These are phyloP conservation scores for Cuculus canorus DNA, from an alignment of 2,797 vertebrate genomes.

Conservation along the genomic window DNA sequence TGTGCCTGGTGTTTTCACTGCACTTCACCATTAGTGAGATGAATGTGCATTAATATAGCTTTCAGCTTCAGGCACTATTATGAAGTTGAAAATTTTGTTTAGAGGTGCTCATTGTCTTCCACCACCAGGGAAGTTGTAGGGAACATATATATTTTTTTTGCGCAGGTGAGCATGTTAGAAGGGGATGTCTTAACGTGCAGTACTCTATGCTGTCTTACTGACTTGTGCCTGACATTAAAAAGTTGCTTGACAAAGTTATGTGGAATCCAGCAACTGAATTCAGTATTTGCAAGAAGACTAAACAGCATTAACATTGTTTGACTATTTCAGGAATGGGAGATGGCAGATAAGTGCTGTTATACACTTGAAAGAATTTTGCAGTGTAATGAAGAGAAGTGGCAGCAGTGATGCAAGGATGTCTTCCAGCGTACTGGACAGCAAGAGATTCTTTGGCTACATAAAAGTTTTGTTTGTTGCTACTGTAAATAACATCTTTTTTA, in stretches of 20 bases:
- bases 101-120: neutral
- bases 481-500: neutral
- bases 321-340: neutral
- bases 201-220: neutral
- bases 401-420: neutral
- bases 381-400: neutral
- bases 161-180: neutral
- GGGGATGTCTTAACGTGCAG: neutral
- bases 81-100: neutral
- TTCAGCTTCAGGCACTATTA: neutral
- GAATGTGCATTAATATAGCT: neutral
- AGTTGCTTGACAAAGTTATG: neutral
- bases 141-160: neutral
- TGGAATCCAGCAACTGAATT: neutral
- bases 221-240: neutral
- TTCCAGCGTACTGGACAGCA: neutral
- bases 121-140: neutral
- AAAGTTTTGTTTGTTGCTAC: neutral
- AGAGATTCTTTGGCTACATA: neutral
- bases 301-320: neutral
- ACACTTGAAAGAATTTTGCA: neutral
- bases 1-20: neutral
- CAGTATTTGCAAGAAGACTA: neutral
- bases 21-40: neutral
- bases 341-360: neutral